Base-by-base conservation (phyloP, 53 echinoderm and acorn worm species). In the Henricia sp. region DNA sequence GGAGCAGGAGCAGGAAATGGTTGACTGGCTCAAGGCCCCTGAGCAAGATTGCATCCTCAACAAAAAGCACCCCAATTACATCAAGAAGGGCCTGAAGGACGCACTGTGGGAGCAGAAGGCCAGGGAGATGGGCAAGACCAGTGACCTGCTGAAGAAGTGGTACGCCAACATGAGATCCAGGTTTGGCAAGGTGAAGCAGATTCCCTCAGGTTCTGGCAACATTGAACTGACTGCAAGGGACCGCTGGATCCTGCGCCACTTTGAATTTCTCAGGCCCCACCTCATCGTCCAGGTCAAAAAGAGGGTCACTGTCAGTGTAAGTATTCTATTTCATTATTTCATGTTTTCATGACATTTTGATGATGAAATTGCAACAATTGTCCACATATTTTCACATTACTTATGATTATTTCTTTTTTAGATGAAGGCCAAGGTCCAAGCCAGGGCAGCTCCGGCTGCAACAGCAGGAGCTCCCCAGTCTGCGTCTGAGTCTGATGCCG, bases 141-240 rank as follows among this genome's bases (percentile, higher is more conserved):
- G 82, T 66, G 82, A 44, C 82, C 82, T 44, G 50, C 82, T 65
- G 82, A 66, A 66, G 66, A 82, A 66, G 66, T 82, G 82, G 82
- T 82, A 82, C 65, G 82, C 67, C 82, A 82, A 82, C 82, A 82
- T 82, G 66, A 64, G 67, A 82, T 67, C 82, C 46, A 64, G 82
- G 67, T 64, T 82, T 82, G 65, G 66, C 29, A 78, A 50, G 65
- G 66, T 82, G 66, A 66, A 82, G 65, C 82, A 66, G 67, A 82
- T 51, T 82, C 82, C 77, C 41, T 77, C 77, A 58, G 73, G 51
- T 52, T 72, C 52, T 72, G 70, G 67, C 42, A 70, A 70, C 70
- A 70, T 3, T 70, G 73, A 72, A 27, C 71, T 71, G 71, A 71
- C 71, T 43, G 71, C 44, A 11, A 71, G 71, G 35, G 67, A 71